These are phyloP conservation scores for Anabas testudineus DNA, from an alignment of 2,797 vertebrate genomes.

Conservation along the genomic window DNA sequence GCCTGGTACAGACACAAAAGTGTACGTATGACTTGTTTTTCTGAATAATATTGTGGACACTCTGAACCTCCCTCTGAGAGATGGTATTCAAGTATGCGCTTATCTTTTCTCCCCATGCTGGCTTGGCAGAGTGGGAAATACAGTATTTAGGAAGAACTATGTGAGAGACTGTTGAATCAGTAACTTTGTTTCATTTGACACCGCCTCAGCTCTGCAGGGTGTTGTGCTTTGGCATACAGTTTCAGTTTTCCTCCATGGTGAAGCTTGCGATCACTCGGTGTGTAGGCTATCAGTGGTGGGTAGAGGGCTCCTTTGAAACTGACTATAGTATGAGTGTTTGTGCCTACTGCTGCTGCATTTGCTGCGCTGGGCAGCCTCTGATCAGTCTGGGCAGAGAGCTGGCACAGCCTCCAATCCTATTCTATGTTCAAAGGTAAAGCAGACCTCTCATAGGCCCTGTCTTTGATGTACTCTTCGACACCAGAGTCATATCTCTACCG, in stretches of 20 bases:
- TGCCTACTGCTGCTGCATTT: slow-evolving; percentile 78
- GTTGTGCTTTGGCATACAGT: slow-evolving; percentile 64
- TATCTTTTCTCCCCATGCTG: slow-evolving; percentile 56
- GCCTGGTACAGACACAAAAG: slow-evolving; percentile 48
- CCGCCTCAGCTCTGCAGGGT: slow-evolving; percentile 70
- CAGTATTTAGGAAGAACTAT: slow-evolving; percentile 71
- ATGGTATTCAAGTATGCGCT: slow-evolving; percentile 56
- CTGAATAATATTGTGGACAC: slow-evolving; percentile 46
- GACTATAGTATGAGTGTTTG: slow-evolving; percentile 75
- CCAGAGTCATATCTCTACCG: slow-evolving; percentile 88
- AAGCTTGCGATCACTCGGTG: slow-evolving; percentile 60
- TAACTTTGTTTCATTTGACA: slow-evolving; percentile 75
- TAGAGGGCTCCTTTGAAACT: slow-evolving; percentile 80
- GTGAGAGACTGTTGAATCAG: slow-evolving; percentile 68
- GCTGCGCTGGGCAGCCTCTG: slow-evolving; percentile 82
- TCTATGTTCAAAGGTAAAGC: slow-evolving; percentile 90
- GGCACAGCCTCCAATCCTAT: slow-evolving; percentile 88
- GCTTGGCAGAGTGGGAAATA: slow-evolving; percentile 60
- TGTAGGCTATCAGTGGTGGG: slow-evolving; percentile 74
- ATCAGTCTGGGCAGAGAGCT: slow-evolving; percentile 87
- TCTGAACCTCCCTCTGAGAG: slow-evolving; percentile 53
- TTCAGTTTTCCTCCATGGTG: slow-evolving; percentile 60
- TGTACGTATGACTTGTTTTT: slow-evolving; percentile 62
- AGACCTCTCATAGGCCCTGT: slow-evolving; percentile 84
- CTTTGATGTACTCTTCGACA: slow-evolving; percentile 92